phyloP scores from a whole-genome alignment of 2,888 invertebrate genomes.

The Eilema caniola region DNA sequence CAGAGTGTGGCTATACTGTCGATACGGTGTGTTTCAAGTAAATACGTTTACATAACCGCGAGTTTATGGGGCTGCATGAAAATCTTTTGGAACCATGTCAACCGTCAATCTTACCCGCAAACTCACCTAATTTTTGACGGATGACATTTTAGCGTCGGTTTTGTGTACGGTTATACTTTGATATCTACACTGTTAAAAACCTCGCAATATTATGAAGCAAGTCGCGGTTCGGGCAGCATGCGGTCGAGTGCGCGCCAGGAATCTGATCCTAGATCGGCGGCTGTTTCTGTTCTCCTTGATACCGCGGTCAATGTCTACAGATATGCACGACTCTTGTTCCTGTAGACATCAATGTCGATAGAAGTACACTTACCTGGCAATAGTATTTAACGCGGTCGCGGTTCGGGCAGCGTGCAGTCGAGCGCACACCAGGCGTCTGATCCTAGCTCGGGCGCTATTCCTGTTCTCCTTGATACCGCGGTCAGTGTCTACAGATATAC shows the following conservation, averaged over 20 bases:
- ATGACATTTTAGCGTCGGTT: too few relatives aligned
- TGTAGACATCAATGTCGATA: too few relatives aligned
- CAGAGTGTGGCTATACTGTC: too few relatives aligned
- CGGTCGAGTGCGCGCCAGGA: slow-evolving; percentile 65
- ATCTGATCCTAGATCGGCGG: slow-evolving; percentile 55
- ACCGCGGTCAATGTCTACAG: slow-evolving; percentile 63
- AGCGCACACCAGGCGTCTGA: slow-evolving; percentile 64
- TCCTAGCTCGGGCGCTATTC: slow-evolving; percentile 49
- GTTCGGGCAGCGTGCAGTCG: slow-evolving; percentile 64
- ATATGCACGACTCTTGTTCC: too few relatives aligned
- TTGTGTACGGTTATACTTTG: too few relatives aligned
- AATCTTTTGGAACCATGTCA: too few relatives aligned
- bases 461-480: slow-evolving; percentile 71
- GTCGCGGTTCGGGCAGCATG: slow-evolving; percentile 66
- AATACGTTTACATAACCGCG: too few relatives aligned
- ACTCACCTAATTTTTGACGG: too few relatives aligned
- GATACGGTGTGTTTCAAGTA: too few relatives aligned
- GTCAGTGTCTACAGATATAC: slow-evolving; percentile 62
- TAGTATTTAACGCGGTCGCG: slow-evolving; percentile 62
- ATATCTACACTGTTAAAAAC: too few relatives aligned
- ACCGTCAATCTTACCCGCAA: too few relatives aligned
- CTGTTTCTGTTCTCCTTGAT: slow-evolving; percentile 69
- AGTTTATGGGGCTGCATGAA: too few relatives aligned
- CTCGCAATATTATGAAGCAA: slow-evolving; percentile 63
- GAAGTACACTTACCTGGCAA: slow-evolving; percentile 62